Percentiles rank a stretch among this genome's conserved stretches.
Evolutionary conservation across 2,888 invertebrate genomes (phyloP).

Genomic region (Mechanitis mazaeus): DNA sequence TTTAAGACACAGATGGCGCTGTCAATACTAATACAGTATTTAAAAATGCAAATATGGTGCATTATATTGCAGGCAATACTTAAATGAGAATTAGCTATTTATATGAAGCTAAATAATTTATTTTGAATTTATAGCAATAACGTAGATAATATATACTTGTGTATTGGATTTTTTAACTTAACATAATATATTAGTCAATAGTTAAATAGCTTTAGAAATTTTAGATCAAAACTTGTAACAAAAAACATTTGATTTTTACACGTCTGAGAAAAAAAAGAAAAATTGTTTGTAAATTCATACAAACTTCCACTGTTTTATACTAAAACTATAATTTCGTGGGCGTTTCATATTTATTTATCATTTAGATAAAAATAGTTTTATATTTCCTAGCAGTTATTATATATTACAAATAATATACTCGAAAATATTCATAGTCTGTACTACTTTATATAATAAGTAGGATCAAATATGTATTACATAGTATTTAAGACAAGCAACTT

Average conservation of each 20-base stretch:
- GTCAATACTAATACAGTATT: not conserved
- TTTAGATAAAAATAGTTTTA: too few relatives aligned
- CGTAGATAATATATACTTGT: not conserved
- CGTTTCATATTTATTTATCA: too few relatives aligned
- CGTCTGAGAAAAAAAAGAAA: too few relatives aligned
- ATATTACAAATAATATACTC: not conserved
- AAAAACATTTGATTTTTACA: too few relatives aligned
- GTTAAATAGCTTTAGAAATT: too few relatives aligned
- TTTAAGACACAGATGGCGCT: too few relatives aligned
- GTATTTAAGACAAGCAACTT: not conserved
- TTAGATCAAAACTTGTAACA: too few relatives aligned
- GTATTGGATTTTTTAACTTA: not conserved
- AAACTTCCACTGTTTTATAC: too few relatives aligned
- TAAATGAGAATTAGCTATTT: not conserved
- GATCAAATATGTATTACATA: constrained; percentile 1
- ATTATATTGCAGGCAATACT: not conserved
- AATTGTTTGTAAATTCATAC: too few relatives aligned
- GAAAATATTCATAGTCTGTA: not conserved
- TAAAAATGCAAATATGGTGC: not conserved
- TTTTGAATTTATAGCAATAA: constrained; percentile 1
- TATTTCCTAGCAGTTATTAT: not conserved
- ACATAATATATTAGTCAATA: not conserved
- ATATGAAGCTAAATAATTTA: not conserved
- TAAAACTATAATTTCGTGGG: too few relatives aligned
- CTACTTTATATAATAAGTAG: not conserved